Percentiles rank a stretch among this genome's conserved stretches.
Evolutionary conservation across 2,888 invertebrate species (phyloP).

Genomic region (Hirudinaria manillensis): DNA sequence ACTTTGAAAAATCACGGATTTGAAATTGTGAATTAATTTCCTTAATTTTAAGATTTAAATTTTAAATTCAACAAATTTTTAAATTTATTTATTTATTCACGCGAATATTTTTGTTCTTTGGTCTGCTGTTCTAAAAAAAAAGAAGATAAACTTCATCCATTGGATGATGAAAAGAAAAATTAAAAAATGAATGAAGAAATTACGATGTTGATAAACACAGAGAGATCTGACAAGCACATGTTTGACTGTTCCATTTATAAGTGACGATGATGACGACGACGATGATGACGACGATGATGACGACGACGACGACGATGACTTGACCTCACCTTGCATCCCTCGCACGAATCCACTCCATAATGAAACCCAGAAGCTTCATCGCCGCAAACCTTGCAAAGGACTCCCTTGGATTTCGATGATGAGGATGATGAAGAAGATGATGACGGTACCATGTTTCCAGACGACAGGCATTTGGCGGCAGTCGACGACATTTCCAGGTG

Average conservation of each 20-base stretch:
- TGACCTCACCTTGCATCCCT: slow-evolving; percentile 50
- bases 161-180: too few species aligned
- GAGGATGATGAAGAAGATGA: not conserved
- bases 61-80: too few species aligned
- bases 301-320: not conserved
- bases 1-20: too few species aligned
- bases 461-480: not conserved
- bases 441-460: not conserved
- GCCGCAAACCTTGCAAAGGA: slow-evolving; percentile 49
- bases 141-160: too few species aligned
- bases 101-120: too few species aligned
- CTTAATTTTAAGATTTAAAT: too few species aligned
- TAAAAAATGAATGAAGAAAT: too few species aligned
- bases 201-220: too few species aligned
- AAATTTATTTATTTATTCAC: too few species aligned
- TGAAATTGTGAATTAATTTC: too few species aligned
- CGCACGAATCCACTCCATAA: slow-evolving; percentile 53
- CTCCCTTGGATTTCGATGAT: slow-evolving; percentile 10
- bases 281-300: slow-evolving; percentile 9
- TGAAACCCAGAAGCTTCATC: slow-evolving; percentile 53
- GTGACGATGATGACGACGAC: not conserved
- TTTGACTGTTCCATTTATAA: not conserved
- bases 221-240: too few species aligned
- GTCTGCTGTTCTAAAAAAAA: too few species aligned
- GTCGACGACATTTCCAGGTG: not conserved